phyloP scores from a whole-genome alignment of 1,140 invertebrate species.

The Helicoverpa armigera region DNA sequence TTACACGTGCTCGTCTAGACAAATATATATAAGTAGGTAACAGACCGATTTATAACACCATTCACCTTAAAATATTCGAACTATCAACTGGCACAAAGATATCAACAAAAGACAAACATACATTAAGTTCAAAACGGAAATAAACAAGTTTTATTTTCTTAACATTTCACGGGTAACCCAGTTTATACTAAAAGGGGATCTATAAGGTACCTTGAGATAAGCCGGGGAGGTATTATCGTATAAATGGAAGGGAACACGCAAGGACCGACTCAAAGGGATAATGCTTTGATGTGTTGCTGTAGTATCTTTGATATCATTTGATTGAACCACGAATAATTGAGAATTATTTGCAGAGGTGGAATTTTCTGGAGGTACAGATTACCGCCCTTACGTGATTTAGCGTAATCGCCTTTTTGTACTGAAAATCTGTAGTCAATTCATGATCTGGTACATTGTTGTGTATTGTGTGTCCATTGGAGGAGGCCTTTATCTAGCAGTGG shows the following conservation, averaged over 20 bases:
- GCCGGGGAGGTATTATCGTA: constrained; percentile 56
- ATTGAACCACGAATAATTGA: background rate
- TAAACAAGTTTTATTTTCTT: constrained; percentile 45
- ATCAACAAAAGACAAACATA: background rate
- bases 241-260: constrained; percentile 61
- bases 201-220: constrained; percentile 46
- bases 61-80: background rate
- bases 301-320: constrained; percentile 28
- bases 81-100: background rate
- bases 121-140: background rate
- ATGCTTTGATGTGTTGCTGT: constrained; percentile 49
- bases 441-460: too few species aligned
- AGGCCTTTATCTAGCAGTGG: too few species aligned
- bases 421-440: too few species aligned
- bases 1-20: too few species aligned
- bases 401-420: too few species aligned
- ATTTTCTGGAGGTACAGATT: too few species aligned
- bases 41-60: background rate
- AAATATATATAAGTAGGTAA: too few species aligned
- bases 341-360: too few species aligned
- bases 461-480: too few species aligned
- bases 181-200: constrained; percentile 39
- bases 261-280: constrained; percentile 53
- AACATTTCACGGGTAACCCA: constrained; percentile 38
- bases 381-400: too few species aligned